Evolutionary conservation across 1,140 invertebrate species (phyloP).

Genomic region (Brachystomella parvula): DNA sequence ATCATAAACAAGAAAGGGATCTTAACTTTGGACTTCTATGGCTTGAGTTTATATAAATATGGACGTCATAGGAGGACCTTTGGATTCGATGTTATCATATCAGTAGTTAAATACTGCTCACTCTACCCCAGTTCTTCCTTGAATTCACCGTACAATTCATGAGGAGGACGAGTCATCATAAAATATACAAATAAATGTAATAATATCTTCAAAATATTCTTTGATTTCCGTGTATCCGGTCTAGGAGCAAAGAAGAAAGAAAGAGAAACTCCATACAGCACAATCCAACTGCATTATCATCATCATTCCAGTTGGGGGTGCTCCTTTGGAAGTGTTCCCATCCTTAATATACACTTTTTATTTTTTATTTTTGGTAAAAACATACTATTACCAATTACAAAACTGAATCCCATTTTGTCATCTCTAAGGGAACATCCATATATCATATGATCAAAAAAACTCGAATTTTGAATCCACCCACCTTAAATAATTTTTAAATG

Average conservation of each 20-base stretch:
- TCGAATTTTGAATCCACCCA: too few species aligned
- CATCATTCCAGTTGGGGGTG: neutral
- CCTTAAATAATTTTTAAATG: too few species aligned
- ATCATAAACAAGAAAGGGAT: too few species aligned
- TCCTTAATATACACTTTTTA: neutral
- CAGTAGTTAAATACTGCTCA: neutral
- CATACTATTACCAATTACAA: neutral
- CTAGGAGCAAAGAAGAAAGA: too few species aligned
- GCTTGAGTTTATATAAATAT: too few species aligned
- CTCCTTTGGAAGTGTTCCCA: neutral
- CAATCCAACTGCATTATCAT: too few species aligned
- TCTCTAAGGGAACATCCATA: too few species aligned
- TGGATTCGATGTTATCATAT: neutral
- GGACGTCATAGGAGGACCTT: too few species aligned
- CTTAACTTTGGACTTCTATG: too few species aligned
- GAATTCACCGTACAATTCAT: neutral
- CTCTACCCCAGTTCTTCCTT: neutral
- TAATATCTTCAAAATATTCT: constrained; percentile 20
- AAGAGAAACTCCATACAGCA: too few species aligned
- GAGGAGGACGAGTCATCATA: neutral
- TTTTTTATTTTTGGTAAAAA: neutral
- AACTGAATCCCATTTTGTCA: too few species aligned
- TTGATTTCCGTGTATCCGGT: constrained; percentile 29
- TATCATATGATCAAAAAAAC: too few species aligned
- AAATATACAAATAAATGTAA: neutral